Evolutionary conservation across 2,113 vertebrate species (phyloP), one percentile per base, ranked within the genome.

Genomic region (Chascanopsetta lugubris): DNA sequence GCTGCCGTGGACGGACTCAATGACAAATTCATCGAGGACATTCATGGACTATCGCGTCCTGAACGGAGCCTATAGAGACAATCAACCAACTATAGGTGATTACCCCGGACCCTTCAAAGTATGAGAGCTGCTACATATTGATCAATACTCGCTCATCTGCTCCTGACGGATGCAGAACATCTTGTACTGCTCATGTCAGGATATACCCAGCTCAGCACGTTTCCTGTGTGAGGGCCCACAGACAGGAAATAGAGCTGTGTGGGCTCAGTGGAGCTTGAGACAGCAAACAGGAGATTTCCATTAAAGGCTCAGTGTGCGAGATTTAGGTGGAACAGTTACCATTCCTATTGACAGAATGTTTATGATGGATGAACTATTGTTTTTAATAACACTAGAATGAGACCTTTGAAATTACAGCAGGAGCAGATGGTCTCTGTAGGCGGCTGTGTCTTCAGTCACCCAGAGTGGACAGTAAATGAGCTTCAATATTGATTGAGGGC

Each of bases 21-120:
- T 87, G 71, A 74, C 58, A 61, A 72, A 79, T 84, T 85, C 73
- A 88, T 86, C 77, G 82, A 80, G 71, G 60, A 76, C 72, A 78
- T 83, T 80, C 76, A 67, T 36, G 22, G 48, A 75, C 50, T 57
- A 70, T 82, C 71, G 77, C 71, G 79, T 79, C 46, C 56, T 74
- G 69, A 86, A 85, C 65, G 59, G 69, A 80, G 64, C 43, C 61
- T 71, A 68, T 75, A 69, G 61, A 83, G 62, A 74, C 79, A 87
- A 83, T 79, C 67, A 79, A 46, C 61, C 77, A 85, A 80, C 81
- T 67, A 36, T 27, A 53, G 68, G 30, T 80, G 56, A 85, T 85
- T 83, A 86, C 79, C 51, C 72, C 48, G 67, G 69, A 61, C 78
- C 79, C 73, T 80, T 86, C 68, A 80, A 77, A 80, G 72, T 63